Percentiles rank a stretch among this genome's conserved stretches.
Evolutionary conservation across 2,113 vertebrate species (phyloP).

Genomic region (Lichenostomus cassidix): DNA sequence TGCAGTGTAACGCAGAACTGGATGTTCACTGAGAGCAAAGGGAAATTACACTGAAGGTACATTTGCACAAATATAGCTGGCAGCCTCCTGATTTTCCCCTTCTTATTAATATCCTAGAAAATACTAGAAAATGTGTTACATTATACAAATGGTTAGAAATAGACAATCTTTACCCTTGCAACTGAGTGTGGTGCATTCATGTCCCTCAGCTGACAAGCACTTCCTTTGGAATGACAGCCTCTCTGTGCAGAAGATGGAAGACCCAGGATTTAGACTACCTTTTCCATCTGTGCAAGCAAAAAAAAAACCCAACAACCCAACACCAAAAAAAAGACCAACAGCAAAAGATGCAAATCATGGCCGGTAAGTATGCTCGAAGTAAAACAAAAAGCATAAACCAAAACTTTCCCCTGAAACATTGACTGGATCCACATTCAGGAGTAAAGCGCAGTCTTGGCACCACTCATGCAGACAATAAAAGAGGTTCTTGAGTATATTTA

Average conservation of each 20-base stretch:
- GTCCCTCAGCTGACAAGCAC: neutral
- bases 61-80: slow-evolving; percentile 12
- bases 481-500: neutral
- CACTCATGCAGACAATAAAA: neutral
- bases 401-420: neutral
- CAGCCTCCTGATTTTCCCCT: neutral
- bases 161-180: neutral
- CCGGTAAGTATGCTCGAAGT: neutral
- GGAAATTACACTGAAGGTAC: neutral
- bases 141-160: neutral
- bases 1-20: neutral
- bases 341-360: neutral
- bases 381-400: neutral
- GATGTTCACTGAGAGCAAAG: slow-evolving; percentile 11
- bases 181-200: neutral
- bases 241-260: neutral
- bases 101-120: neutral
- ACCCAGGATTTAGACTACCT: neutral
- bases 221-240: neutral
- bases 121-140: neutral
- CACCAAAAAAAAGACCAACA: rapidly evolving
- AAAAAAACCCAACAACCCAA: neutral
- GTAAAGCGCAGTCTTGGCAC: neutral
- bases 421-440: neutral
- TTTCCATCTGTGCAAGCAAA: neutral